Conservation (phyloP, 2,113 vertebrate genomes). For the Mustelus asterias region DNA sequence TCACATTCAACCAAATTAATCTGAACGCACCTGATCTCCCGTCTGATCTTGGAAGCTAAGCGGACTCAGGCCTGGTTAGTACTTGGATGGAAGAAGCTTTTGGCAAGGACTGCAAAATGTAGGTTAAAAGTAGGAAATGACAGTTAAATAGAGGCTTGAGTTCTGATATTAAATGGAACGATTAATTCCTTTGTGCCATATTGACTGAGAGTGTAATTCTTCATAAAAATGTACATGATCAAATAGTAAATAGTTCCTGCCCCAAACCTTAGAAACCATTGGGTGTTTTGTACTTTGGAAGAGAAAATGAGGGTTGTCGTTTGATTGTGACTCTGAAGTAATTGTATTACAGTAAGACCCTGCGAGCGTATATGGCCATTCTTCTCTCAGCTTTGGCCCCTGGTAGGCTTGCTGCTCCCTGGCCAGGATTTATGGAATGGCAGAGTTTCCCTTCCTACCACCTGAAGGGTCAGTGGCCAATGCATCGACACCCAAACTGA, state of each 20-base stretch:
- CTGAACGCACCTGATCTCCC: no score
- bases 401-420: background rate
- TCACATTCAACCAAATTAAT: no score
- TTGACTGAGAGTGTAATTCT: background rate
- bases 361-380: background rate
- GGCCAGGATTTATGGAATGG: no score
- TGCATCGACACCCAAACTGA: no score
- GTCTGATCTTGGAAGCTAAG: no score
- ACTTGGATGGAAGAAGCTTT: background rate
- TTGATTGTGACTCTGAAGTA: background rate
- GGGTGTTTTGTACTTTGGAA: background rate
- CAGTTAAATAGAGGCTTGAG: background rate
- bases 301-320: background rate
- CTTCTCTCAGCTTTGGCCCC: background rate
- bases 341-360: background rate
- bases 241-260: background rate
- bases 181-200: background rate
- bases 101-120: background rate
- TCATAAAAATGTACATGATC: background rate
- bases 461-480: no score
- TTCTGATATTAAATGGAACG: background rate
- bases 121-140: background rate
- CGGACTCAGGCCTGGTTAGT: no score
- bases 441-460: no score
- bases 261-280: background rate